Conservation (phyloP, 2,113 vertebrate genomes). For the Anser brachyrhynchus region DNA sequence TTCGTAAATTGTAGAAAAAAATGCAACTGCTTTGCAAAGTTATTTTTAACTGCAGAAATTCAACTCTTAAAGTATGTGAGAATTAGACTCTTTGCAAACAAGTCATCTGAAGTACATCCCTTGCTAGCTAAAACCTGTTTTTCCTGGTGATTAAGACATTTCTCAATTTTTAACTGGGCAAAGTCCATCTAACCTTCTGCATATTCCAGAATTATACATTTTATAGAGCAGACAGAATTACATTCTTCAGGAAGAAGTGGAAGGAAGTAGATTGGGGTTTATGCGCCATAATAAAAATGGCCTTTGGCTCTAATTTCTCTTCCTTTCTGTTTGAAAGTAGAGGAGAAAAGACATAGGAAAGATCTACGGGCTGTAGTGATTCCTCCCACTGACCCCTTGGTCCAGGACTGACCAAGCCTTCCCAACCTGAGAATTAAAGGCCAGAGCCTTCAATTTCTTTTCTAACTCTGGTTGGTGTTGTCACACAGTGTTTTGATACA, state of each 20-base stretch:
- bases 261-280: background rate
- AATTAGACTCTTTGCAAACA: background rate
- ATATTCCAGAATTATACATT: background rate
- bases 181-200: background rate
- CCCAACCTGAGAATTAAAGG: background rate
- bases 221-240: background rate
- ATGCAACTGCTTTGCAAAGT: background rate
- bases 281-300: background rate
- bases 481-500: background rate
- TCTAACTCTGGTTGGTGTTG: background rate
- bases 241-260: background rate
- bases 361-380: background rate
- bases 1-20: background rate
- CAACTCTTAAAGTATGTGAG: background rate
- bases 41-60: background rate
- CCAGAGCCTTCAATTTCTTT: background rate
- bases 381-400: background rate
- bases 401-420: background rate
- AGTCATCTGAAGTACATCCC: background rate
- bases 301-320: background rate
- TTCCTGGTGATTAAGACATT: background rate
- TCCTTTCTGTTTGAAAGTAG: background rate
- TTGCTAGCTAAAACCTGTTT: background rate
- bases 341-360: background rate
- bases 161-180: background rate